Evolutionary conservation across 2,113 vertebrate species (phyloP).

Genomic region (Axis porcinus): DNA sequence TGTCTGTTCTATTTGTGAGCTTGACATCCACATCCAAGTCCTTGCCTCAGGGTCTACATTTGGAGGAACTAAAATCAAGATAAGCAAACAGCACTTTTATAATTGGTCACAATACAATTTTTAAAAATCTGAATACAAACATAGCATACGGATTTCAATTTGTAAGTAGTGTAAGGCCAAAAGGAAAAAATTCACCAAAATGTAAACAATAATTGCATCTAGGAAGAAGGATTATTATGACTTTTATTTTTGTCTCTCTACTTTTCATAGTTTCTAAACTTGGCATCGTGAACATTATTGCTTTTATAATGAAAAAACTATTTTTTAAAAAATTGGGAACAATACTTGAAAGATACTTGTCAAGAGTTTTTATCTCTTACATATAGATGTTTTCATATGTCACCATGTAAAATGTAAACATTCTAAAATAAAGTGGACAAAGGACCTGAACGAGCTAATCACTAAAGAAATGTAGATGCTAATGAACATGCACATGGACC

Average conservation of each 20-base stretch:
- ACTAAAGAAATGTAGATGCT: not conserved
- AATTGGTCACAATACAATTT: not conserved
- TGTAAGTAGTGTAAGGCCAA: not conserved
- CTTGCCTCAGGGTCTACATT: not conserved
- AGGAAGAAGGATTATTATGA: not conserved
- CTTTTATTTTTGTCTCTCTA: not conserved
- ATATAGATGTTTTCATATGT: not conserved
- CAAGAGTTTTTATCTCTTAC: not conserved
- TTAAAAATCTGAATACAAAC: not conserved
- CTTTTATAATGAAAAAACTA: not conserved
- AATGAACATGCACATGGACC: not conserved
- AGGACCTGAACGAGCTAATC: not conserved
- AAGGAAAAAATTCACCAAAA: not conserved
- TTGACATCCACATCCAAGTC: not conserved
- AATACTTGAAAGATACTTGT: not conserved
- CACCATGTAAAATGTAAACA: not conserved
- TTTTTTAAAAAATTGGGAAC: not conserved
- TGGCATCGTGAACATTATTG: not conserved
- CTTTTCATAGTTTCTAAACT: not conserved
- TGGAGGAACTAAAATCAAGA: constrained; percentile 8
- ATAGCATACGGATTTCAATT: not conserved
- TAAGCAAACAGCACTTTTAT: not conserved
- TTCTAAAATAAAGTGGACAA: constrained; percentile 6
- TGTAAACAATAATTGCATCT: not conserved
- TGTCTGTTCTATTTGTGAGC: not conserved